Conservation (phyloP, 2,888 invertebrate genomes). For the Leucozona laternaria region DNA sequence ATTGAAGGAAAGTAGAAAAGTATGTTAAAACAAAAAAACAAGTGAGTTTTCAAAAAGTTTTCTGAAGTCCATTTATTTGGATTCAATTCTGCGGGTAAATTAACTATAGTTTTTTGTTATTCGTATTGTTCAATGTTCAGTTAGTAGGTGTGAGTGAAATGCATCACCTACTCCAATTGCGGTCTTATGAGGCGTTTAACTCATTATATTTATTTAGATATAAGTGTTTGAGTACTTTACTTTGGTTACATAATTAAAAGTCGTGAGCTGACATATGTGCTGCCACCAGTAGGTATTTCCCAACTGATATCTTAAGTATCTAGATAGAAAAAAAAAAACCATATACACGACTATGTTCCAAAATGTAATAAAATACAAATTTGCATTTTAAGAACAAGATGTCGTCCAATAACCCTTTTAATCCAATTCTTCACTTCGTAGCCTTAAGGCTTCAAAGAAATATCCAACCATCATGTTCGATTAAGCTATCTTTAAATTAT, state of each 20-base stretch:
- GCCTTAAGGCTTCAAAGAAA: not conserved
- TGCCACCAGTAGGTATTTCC: no score
- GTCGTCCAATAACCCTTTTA: not conserved
- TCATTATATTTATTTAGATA: no score
- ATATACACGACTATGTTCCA: no score
- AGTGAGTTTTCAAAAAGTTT: conserved; percentile 20
- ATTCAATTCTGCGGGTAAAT: conserved; percentile 48
- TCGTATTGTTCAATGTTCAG: not conserved
- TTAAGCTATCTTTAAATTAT: not conserved
- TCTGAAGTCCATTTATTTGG: conserved; percentile 34
- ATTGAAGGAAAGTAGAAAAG: not conserved
- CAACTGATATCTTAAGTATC: no score
- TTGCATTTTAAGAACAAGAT: not conserved
- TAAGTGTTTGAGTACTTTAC: not conserved
- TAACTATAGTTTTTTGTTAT: conserved; percentile 26
- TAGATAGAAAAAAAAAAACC: no score
- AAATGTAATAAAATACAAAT: not conserved
- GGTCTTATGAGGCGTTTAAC: not conserved
- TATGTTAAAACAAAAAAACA: not conserved
- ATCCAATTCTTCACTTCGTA: not conserved
- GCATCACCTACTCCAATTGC: conserved; percentile 28
- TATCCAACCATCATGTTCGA: not conserved
- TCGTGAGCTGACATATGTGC: not conserved
- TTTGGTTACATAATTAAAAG: not conserved
- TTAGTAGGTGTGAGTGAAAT: conserved; percentile 39